Conservation (phyloP, 1,140 invertebrate genomes). For the Penaeus chinensis region DNA sequence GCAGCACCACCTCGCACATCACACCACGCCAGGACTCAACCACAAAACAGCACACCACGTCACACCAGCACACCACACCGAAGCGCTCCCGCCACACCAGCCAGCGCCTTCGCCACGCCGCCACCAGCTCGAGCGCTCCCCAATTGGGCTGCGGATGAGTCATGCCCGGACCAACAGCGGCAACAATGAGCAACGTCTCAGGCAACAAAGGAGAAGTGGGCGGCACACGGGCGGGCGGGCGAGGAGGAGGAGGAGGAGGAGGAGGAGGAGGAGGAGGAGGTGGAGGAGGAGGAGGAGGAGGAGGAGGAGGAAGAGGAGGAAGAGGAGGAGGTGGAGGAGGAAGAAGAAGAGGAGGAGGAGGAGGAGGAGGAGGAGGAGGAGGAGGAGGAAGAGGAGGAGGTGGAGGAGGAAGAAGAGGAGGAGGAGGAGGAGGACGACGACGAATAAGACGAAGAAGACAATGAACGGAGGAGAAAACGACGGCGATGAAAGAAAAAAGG, state of each 20-base stretch:
- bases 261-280: no score
- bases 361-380: not conserved
- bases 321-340: not conserved
- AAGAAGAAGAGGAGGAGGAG: not conserved
- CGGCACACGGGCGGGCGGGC: not conserved
- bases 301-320: not conserved
- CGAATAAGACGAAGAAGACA: constrained; percentile 1
- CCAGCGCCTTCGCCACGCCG: no score
- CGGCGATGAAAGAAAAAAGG: no score
- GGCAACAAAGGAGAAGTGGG: not conserved
- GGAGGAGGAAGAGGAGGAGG: not conserved
- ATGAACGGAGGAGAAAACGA: not conserved
- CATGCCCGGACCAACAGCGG: no score
- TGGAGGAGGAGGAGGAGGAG: not conserved
- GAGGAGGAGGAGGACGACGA: not conserved
- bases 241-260: not conserved
- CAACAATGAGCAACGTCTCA: no score
- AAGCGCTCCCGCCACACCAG: no score
- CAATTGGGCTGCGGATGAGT: no score
- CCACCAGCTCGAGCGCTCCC: no score
- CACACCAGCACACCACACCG: no score
- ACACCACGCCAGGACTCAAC: no score
- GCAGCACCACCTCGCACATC: no score
- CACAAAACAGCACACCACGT: no score
- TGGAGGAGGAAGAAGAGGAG: not conserved